Evolutionary conservation across 2,888 invertebrate species (phyloP).

Genomic region (Blera fallax): DNA sequence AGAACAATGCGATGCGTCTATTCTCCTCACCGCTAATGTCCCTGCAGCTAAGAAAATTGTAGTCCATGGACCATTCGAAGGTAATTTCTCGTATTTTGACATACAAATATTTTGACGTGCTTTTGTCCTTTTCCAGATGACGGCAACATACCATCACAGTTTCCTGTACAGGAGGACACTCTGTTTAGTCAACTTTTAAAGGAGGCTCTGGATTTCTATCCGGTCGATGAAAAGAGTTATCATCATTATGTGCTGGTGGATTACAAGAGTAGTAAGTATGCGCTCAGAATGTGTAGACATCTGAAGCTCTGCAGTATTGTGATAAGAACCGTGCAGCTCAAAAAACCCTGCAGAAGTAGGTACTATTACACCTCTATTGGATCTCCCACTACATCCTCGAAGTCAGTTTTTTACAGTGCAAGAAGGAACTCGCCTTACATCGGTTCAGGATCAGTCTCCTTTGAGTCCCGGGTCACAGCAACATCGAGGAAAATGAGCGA

Average conservation of each 20-base stretch:
- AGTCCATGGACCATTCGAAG: constrained; percentile 90
- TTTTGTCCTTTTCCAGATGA: constrained; percentile 84
- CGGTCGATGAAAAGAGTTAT: constrained; percentile 94
- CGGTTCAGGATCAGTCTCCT: too few species aligned
- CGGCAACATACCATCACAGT: constrained; percentile 98
- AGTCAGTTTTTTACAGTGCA: too few species aligned
- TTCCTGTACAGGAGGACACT: constrained; percentile 98
- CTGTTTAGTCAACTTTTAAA: constrained; percentile 97
- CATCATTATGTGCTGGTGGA: constrained; percentile 97
- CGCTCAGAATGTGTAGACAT: too few species aligned
- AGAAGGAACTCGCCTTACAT: too few species aligned
- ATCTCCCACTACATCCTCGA: too few species aligned
- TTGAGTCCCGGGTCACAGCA: too few species aligned
- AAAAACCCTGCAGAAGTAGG: too few species aligned
- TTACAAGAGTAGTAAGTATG: constrained; percentile 95
- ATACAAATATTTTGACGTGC: not conserved
- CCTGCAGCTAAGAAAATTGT: constrained; percentile 99
- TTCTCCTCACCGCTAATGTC: constrained; percentile 98
- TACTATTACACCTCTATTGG: too few species aligned
- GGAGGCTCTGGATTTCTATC: constrained; percentile 98
- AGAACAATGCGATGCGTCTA: constrained; percentile 99
- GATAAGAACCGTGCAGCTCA: too few species aligned
- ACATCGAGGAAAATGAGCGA: too few species aligned
- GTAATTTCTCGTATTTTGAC: constrained; percentile 23
- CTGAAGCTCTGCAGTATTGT: too few species aligned